Evolutionary conservation across 2,797 vertebrate species (phyloP).

Genomic region (Squalus acanthias): DNA sequence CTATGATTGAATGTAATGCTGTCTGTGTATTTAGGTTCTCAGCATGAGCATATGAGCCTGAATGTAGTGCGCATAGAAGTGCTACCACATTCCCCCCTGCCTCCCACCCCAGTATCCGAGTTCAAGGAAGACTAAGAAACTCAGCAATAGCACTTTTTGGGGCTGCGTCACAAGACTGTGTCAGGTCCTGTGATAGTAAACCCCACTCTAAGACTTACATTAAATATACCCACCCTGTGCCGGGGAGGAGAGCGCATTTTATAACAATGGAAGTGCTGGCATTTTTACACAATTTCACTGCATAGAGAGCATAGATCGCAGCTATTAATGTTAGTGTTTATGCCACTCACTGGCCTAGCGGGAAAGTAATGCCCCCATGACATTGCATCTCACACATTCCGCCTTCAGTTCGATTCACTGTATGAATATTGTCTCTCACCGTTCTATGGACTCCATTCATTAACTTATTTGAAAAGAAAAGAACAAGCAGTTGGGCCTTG

Average conservation of each 20-base stretch:
- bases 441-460: background rate
- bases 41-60: background rate
- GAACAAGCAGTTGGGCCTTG: background rate
- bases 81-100: background rate
- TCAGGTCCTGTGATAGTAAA: background rate
- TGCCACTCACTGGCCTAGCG: background rate
- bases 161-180: background rate
- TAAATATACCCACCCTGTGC: background rate
- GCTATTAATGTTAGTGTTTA: background rate
- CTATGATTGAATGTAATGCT: background rate
- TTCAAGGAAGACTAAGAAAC: background rate
- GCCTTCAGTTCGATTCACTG: background rate
- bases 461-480: background rate
- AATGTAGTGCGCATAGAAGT: background rate
- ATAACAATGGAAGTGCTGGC: background rate
- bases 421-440: background rate
- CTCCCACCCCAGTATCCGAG: background rate
- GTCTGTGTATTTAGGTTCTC: background rate
- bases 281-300: background rate
- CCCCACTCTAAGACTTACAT: background rate
- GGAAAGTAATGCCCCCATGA: background rate
- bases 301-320: background rate
- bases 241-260: background rate
- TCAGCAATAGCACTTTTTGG: background rate
- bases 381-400: background rate